phyloP scores from a whole-genome alignment of 2,797 vertebrate genomes.

The Chaetophractus vellerosus region DNA sequence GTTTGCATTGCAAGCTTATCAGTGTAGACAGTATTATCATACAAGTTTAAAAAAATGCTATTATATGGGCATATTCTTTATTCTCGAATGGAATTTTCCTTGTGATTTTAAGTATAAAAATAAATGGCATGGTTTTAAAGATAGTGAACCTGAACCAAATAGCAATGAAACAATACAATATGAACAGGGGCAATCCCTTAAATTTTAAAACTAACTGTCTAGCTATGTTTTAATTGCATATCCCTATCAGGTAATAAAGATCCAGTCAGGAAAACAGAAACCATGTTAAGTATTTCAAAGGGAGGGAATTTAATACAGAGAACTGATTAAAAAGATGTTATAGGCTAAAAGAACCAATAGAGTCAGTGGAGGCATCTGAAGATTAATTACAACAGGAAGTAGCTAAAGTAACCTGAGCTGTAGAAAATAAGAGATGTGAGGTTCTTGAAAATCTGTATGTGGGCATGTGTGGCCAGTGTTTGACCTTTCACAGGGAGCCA shows the following conservation, averaged over 20 bases:
- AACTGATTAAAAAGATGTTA: background rate
- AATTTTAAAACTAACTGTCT: background rate
- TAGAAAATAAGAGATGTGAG: background rate
- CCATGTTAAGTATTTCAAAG: background rate
- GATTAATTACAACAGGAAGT: background rate
- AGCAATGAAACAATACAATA: background rate
- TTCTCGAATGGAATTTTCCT: background rate
- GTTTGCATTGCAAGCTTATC: background rate
- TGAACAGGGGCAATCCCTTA: background rate
- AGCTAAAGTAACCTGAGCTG: background rate
- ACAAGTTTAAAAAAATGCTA: background rate
- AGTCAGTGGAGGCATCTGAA: background rate
- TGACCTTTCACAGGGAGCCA: background rate
- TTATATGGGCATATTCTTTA: background rate
- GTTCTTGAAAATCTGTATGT: background rate
- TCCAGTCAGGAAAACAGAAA: conserved; percentile 28
- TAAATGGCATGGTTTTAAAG: conserved; percentile 24
- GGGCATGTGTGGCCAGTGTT: background rate
- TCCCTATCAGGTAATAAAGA: background rate
- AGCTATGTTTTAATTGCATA: background rate
- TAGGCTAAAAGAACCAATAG: background rate
- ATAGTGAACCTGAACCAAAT: conserved; percentile 6
- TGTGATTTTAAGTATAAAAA: background rate
- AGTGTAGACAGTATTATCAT: background rate
- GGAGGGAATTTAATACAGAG: background rate